Conservation (phyloP, 2,888 invertebrate species). For the Drosophila setosimentum region DNA sequence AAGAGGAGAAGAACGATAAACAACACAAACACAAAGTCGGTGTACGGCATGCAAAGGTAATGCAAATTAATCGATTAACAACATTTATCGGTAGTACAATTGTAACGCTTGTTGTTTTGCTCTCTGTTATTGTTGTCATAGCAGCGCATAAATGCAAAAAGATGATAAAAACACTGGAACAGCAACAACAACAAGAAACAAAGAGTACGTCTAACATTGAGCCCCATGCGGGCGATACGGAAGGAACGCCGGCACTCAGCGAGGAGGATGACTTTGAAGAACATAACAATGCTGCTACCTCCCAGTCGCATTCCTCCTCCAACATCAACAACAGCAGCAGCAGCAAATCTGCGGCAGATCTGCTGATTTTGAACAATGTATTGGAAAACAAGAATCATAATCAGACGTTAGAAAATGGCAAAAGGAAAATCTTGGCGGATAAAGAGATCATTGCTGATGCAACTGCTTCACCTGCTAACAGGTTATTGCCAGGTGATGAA, state of each 20-base stretch:
- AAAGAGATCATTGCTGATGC: not conserved
- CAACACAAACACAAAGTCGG: conserved; percentile 59
- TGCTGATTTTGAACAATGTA: conserved; percentile 8
- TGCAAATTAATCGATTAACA: conserved; percentile 33
- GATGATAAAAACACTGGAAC: conserved; percentile 81
- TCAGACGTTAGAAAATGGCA: conserved; percentile 40
- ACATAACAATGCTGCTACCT: conserved; percentile 23
- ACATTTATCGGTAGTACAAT: conserved; percentile 25
- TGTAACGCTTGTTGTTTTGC: conserved; percentile 33
- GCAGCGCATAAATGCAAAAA: conserved; percentile 73
- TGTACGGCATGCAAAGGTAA: conserved; percentile 74
- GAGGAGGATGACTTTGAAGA: conserved; percentile 63
- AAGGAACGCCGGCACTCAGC: conserved; percentile 41
- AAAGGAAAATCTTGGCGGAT: not conserved
- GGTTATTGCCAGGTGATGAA: not conserved
- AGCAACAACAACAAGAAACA: conserved; percentile 67
- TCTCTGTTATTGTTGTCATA: conserved; percentile 33
- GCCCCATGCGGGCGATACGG: conserved; percentile 42
- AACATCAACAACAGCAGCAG: conserved; percentile 11
- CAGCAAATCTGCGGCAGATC: conserved; percentile 6
- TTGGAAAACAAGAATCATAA: conserved; percentile 6
- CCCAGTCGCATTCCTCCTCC: conserved; percentile 37
- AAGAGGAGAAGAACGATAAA: conserved; percentile 16
- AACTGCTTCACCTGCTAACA: not conserved
- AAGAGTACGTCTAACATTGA: conserved; percentile 60